A percentile compares a stretch with the other conserved stretches of the same genome.
Evolutionary conservation across 2,113 vertebrate species (phyloP).

Genomic region (Colinus virginianus): DNA sequence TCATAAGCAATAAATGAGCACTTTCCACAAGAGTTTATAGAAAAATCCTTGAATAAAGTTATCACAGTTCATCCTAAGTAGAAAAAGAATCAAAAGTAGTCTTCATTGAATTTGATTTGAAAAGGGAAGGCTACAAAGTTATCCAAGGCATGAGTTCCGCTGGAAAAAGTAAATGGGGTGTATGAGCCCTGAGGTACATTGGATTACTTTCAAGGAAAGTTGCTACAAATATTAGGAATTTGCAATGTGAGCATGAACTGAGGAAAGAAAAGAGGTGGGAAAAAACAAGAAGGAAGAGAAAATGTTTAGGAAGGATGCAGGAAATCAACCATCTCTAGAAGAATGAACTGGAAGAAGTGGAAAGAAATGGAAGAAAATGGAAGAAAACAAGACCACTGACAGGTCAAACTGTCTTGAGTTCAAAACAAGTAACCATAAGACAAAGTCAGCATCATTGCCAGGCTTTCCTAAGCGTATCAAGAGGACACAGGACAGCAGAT

Average conservation of each 20-base stretch:
- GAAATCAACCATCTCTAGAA: neutral
- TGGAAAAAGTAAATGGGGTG: neutral
- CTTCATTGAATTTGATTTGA: neutral
- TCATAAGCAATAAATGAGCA: neutral
- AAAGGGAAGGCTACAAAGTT: neutral
- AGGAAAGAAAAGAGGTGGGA: neutral
- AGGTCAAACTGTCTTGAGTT: neutral
- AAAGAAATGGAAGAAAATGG: neutral
- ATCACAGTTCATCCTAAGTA: neutral
- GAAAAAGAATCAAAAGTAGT: neutral
- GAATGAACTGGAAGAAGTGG: neutral
- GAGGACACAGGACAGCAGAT: neutral
- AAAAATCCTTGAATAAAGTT: neutral
- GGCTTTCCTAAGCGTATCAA: neutral
- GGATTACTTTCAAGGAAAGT: neutral
- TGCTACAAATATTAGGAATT: neutral
- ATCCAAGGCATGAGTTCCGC: neutral
- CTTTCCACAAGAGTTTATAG: neutral
- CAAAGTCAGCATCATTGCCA: neutral
- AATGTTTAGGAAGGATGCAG: neutral
- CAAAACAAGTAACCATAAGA: neutral
- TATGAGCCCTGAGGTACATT: neutral
- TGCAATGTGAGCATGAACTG: neutral
- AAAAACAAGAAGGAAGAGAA: neutral
- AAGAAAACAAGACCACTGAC: neutral